A percentile compares a stretch with the other conserved stretches of the same genome.
phyloP scores from a whole-genome alignment of 2,797 vertebrate species.

The Danio choprae region DNA sequence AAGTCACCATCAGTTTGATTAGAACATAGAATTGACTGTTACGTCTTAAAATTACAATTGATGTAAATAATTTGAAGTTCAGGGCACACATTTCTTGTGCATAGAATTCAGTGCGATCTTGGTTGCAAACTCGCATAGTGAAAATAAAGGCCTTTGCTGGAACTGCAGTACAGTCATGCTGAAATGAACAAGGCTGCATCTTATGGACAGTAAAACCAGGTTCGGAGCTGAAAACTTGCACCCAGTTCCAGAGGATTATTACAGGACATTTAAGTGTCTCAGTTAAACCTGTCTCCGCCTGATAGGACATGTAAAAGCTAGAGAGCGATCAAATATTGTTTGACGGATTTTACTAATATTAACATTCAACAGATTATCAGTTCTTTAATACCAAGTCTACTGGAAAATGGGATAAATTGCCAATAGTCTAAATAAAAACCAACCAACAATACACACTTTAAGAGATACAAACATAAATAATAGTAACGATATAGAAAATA shows the following conservation, averaged over 20 bases:
- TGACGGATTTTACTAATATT: neutral
- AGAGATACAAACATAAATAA: neutral
- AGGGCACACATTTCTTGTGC: neutral
- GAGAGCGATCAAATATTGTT: neutral
- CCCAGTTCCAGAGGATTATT: no score
- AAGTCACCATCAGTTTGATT: neutral
- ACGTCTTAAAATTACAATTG: neutral
- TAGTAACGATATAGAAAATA: neutral
- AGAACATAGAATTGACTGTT: neutral
- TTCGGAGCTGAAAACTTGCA: neutral
- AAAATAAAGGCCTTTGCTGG: neutral
- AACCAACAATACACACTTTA: neutral
- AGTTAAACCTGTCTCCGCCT: neutral
- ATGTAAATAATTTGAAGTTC: neutral
- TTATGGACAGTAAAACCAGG: neutral
- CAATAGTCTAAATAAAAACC: neutral
- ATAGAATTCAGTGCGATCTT: neutral
- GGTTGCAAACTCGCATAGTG: neutral
- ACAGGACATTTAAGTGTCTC: neutral
- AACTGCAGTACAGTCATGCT: neutral
- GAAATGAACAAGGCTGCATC: slow-evolving; percentile 1
- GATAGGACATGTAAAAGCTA: neutral
- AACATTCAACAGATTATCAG: neutral
- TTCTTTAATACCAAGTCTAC: neutral
- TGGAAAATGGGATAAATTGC: neutral